Evolutionary conservation across 2,113 vertebrate species (phyloP).

Genomic region (Aspidoscelis tigris): DNA sequence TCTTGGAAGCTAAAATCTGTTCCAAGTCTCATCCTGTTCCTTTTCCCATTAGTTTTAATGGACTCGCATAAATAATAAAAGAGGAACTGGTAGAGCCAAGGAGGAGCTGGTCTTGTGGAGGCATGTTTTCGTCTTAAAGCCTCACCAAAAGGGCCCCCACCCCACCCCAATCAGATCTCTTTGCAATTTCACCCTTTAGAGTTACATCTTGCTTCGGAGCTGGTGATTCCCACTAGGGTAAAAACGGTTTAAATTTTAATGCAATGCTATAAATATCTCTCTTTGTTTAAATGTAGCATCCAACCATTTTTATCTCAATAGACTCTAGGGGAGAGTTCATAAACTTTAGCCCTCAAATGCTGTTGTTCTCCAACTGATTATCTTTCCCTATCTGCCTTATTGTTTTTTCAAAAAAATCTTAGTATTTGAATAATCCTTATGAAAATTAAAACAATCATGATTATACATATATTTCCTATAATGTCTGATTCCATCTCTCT

Average conservation of each 20-base stretch:
- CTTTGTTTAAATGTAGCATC: background rate
- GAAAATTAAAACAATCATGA: too few species aligned
- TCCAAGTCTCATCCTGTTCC: slow-evolving; percentile 41
- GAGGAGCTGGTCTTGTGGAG: slow-evolving; percentile 53
- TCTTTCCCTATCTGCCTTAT: background rate
- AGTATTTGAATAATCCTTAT: too few species aligned
- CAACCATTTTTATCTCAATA: too few species aligned
- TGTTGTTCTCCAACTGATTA: background rate
- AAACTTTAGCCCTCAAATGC: background rate
- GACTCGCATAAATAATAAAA: slow-evolving; percentile 70
- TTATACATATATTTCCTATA: too few species aligned
- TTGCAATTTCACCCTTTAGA: slow-evolving; percentile 53
- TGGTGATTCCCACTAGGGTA: slow-evolving; percentile 33
- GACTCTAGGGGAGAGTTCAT: background rate
- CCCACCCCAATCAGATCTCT: slow-evolving; percentile 44
- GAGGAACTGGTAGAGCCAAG: slow-evolving; percentile 55
- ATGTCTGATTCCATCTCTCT: too few species aligned
- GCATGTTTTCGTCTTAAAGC: slow-evolving; percentile 52
- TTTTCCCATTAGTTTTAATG: slow-evolving; percentile 66
- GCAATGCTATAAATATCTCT: background rate
- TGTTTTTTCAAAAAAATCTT: too few species aligned
- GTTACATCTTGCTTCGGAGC: slow-evolving; percentile 44
- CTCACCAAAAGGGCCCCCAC: slow-evolving; percentile 50
- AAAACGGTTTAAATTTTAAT: slow-evolving; percentile 19
- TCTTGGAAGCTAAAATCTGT: slow-evolving; percentile 7